Evolutionary conservation across 2,113 vertebrate genomes (phyloP).

Genomic region (Gymnorhina tibicen): DNA sequence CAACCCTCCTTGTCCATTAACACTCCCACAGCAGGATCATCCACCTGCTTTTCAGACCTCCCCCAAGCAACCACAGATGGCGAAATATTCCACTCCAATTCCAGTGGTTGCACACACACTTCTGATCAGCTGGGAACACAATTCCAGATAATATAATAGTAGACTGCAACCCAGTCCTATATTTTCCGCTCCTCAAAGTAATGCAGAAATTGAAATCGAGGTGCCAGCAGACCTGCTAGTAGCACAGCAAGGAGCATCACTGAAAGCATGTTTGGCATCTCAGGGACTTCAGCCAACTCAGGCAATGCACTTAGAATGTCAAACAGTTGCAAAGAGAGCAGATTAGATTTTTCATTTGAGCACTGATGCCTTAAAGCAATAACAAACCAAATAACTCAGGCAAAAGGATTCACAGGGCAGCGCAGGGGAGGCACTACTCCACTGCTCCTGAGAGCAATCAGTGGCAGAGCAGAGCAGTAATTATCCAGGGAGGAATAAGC

Average conservation of each 20-base stretch:
- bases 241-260: neutral
- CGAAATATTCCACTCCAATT: neutral
- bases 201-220: neutral
- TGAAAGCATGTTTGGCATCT: neutral
- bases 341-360: neutral
- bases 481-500: neutral
- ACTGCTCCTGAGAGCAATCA: neutral
- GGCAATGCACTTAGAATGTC: neutral
- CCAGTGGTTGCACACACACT: neutral
- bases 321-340: neutral
- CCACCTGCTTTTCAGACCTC: neutral
- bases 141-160: neutral
- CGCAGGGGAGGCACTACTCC: accelerated
- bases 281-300: neutral
- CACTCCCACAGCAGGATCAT: accelerated
- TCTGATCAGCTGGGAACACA: neutral
- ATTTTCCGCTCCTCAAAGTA: neutral
- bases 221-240: neutral
- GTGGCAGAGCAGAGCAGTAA: neutral
- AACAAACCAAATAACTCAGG: neutral
- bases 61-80: neutral
- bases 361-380: neutral
- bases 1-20: neutral
- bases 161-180: neutral
- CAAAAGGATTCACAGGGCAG: neutral